Conservation (phyloP, 2,797 vertebrate species). For the Sebastes taczanowskii region DNA sequence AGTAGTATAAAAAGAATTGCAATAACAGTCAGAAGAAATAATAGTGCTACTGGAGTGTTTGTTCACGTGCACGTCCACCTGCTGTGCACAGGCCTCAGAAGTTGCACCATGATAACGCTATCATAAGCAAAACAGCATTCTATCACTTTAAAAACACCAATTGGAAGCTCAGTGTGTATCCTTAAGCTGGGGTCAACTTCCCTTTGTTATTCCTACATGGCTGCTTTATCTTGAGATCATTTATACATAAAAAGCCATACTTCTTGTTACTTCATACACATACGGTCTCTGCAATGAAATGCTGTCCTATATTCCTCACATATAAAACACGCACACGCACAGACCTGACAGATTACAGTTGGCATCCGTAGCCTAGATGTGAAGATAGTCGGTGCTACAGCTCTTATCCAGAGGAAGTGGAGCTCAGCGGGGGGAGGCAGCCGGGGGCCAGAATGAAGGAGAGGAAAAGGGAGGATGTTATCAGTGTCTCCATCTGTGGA, state of each 20-base stretch:
- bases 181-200: constrained; percentile 22
- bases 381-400: constrained; percentile 27
- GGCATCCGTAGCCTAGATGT: constrained; percentile 54
- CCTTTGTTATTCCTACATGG: constrained; percentile 16
- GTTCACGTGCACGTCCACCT: neutral
- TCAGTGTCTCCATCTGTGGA: constrained; percentile 69
- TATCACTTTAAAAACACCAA: constrained; percentile 35
- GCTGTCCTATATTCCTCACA: constrained; percentile 25
- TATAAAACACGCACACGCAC: neutral
- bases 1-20: neutral
- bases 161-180: constrained; percentile 3
- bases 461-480: constrained; percentile 54
- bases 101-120: neutral
- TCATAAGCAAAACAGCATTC: constrained; percentile 15
- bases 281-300: neutral
- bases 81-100: neutral
- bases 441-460: constrained; percentile 24
- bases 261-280: neutral
- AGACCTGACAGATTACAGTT: constrained; percentile 49
- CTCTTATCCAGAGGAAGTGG: constrained; percentile 54
- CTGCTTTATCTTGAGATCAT: constrained; percentile 29
- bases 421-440: constrained; percentile 26
- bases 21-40: neutral
- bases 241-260: constrained; percentile 17
- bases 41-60: neutral